phyloP scores from a whole-genome alignment of 2,797 vertebrate genomes.

The Mastacembelus armatus region DNA sequence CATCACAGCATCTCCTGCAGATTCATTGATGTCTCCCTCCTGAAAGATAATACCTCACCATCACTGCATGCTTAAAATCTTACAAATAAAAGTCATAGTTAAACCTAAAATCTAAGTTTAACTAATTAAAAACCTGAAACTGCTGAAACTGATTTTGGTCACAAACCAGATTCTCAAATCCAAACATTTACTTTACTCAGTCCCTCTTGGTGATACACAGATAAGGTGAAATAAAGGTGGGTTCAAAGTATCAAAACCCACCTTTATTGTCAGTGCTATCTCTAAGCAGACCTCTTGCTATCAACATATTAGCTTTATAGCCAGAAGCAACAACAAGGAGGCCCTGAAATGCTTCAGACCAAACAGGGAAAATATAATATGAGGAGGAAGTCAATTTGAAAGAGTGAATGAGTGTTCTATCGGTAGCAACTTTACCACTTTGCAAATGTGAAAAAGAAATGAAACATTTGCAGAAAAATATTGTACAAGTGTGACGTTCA shows the following conservation, averaged over 20 bases:
- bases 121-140: neutral
- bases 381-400: neutral
- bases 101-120: too few relatives aligned
- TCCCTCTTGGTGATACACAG: neutral
- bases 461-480: neutral
- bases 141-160: neutral
- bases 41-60: neutral
- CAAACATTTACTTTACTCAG: neutral
- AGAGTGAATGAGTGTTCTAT: too few relatives aligned
- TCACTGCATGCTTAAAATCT: too few relatives aligned
- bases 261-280: constrained; percentile 4
- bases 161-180: neutral
- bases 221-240: neutral
- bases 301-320: constrained; percentile 20
- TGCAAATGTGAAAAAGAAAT: neutral
- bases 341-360: constrained; percentile 6
- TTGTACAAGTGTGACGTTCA: neutral
- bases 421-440: too few relatives aligned
- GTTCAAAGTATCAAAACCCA: constrained; percentile 29
- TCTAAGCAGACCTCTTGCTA: neutral
- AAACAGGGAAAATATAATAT: neutral
- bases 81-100: too few relatives aligned
- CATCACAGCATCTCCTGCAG: neutral
- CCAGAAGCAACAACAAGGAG: neutral
- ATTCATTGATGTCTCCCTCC: neutral